phyloP scores from a whole-genome alignment of 2,888 invertebrate genomes.

The Zygogramma bicolorata region DNA sequence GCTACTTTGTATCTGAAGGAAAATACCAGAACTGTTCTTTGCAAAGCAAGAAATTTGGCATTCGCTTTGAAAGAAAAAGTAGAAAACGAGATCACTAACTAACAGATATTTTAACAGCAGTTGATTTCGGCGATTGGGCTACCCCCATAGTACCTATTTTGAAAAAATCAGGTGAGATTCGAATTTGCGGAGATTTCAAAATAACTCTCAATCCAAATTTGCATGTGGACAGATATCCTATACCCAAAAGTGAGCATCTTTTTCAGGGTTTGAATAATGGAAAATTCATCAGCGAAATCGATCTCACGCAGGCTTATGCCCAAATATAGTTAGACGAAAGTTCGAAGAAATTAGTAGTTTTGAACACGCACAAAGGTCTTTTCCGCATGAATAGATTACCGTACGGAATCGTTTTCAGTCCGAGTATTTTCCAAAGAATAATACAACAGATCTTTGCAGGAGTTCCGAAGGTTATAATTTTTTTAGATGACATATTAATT shows the following conservation, averaged over 20 bases:
- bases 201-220: conserved; percentile 39
- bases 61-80: background rate
- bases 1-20: conserved; percentile 10
- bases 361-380: conserved; percentile 32
- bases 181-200: conserved; percentile 39
- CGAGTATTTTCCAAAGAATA: conserved; percentile 24
- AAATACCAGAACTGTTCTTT: background rate
- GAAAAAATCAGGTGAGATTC: conserved; percentile 12
- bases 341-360: background rate
- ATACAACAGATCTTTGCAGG: background rate
- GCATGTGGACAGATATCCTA: conserved; percentile 26
- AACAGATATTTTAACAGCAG: background rate
- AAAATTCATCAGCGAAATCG: conserved; percentile 30
- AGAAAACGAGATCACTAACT: background rate
- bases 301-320: conserved; percentile 40
- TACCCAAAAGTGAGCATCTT: conserved; percentile 33
- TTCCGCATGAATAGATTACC: conserved; percentile 34
- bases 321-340: conserved; percentile 28
- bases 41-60: background rate
- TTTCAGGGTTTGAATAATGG: conserved; percentile 16
- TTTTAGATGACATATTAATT: background rate
- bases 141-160: background rate
- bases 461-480: background rate
- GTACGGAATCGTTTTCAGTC: conserved; percentile 33
- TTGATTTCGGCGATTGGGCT: background rate